Conservation (phyloP, 2,888 invertebrate genomes). For the Tetropium fuscum region DNA sequence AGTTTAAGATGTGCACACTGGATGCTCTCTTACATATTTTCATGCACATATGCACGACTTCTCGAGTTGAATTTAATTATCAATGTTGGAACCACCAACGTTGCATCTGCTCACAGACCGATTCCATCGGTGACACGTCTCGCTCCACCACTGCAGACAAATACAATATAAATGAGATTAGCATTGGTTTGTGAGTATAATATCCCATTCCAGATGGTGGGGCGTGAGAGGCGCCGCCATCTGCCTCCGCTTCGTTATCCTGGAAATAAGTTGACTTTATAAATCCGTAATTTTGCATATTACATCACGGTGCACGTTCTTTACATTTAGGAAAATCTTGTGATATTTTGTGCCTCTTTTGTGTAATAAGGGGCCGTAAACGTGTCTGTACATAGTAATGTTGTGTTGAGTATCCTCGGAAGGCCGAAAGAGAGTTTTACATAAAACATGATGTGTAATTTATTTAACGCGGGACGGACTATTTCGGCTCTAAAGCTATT, state of each 20-base stretch:
- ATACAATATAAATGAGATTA: slow-evolving; percentile 19
- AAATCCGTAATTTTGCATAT: slow-evolving; percentile 21
- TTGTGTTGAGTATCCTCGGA: not conserved
- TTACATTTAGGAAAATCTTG: slow-evolving; percentile 22
- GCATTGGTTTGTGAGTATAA: slow-evolving; percentile 10
- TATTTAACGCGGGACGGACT: slow-evolving; percentile 3
- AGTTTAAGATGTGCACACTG: too few species aligned
- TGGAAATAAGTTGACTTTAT: slow-evolving; percentile 18
- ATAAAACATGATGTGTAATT: slow-evolving; percentile 8
- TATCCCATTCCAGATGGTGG: not conserved
- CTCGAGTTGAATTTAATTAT: not conserved
- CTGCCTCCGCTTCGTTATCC: slow-evolving; percentile 13
- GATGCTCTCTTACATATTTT: too few species aligned
- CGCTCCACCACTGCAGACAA: slow-evolving; percentile 4
- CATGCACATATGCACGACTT: not conserved
- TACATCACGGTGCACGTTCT: slow-evolving; percentile 19
- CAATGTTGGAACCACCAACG: not conserved
- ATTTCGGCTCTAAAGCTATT: too few species aligned
- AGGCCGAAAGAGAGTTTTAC: slow-evolving; percentile 3
- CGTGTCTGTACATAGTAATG: slow-evolving; percentile 23
- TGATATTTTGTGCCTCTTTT: slow-evolving; percentile 22
- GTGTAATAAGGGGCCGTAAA: slow-evolving; percentile 20
- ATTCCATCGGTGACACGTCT: not conserved
- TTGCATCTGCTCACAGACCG: too few species aligned
- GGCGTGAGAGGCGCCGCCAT: slow-evolving; percentile 17